Conservation (phyloP, 2,888 invertebrate species). For the Gibbula magus region DNA sequence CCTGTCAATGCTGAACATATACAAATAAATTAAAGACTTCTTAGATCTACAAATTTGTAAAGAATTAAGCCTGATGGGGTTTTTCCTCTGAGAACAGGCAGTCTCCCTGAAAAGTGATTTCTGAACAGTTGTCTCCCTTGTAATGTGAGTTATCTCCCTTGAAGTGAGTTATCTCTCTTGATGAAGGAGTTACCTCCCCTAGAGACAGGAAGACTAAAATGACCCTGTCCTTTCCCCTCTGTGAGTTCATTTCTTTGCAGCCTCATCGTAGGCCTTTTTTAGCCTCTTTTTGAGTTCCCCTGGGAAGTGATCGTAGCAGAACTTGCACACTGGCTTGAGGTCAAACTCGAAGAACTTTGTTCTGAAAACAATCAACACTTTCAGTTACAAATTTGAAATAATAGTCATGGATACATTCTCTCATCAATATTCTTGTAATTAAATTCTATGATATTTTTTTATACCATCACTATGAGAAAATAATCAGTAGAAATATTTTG, state of each 20-base stretch:
- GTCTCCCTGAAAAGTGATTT: no score
- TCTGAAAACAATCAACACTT: constrained; percentile 58
- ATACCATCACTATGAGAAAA: no score
- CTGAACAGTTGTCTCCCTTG: neutral
- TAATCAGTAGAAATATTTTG: no score
- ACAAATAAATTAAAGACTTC: no score
- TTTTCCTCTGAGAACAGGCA: no score
- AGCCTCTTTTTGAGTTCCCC: constrained; percentile 93
- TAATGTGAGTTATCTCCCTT: neutral
- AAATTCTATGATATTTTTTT: no score
- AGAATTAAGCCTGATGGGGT: no score
- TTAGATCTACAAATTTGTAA: no score
- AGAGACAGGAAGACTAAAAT: neutral
- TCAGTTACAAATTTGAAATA: neutral
- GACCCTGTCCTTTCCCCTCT: neutral
- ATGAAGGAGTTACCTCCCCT: constrained; percentile 2
- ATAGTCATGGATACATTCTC: no score
- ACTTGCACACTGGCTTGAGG: constrained; percentile 96
- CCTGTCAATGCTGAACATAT: no score
- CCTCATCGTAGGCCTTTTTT: constrained; percentile 82
- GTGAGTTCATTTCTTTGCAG: constrained; percentile 52
- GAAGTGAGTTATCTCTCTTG: neutral
- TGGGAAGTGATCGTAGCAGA: constrained; percentile 98
- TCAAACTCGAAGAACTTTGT: constrained; percentile 99
- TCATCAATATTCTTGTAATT: no score